phyloP scores from a whole-genome alignment of 1,140 invertebrate species.

The Tetranychus urticae region DNA sequence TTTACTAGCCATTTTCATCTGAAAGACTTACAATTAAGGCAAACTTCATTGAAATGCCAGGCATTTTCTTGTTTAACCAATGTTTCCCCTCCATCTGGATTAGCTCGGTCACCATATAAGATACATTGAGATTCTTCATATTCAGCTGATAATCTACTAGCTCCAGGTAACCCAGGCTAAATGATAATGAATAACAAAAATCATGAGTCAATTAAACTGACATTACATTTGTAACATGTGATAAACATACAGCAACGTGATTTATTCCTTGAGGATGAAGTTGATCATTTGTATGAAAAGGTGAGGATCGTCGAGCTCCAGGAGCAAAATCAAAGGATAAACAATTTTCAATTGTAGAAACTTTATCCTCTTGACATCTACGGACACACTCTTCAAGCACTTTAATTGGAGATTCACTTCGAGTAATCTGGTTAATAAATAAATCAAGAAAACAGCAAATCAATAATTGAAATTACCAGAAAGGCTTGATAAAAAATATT shows the following conservation, averaged over 20 bases:
- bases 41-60: constrained; percentile 68
- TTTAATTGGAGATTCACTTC: constrained; percentile 51
- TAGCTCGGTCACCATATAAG: constrained; percentile 51
- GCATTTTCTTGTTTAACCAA: constrained; percentile 58
- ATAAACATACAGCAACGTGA: too few species aligned
- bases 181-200: too few species aligned
- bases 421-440: constrained; percentile 31
- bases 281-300: background rate
- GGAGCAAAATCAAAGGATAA: constrained; percentile 72
- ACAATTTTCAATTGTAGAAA: constrained; percentile 54
- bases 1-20: background rate
- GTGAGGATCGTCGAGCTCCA: constrained; percentile 36
- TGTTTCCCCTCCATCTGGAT: constrained; percentile 58
- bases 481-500: constrained; percentile 16
- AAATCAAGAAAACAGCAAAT: background rate
- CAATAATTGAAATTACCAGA: background rate
- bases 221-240: too few species aligned
- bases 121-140: constrained; percentile 77
- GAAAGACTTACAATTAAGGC: constrained; percentile 40
- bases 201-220: too few species aligned
- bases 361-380: constrained; percentile 52
- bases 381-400: constrained; percentile 61
- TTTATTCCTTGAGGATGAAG: too few species aligned
- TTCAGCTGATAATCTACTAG: constrained; percentile 29
- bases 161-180: background rate